phyloP scores from a whole-genome alignment of 2,113 vertebrate species.

The Noturus placidus region DNA sequence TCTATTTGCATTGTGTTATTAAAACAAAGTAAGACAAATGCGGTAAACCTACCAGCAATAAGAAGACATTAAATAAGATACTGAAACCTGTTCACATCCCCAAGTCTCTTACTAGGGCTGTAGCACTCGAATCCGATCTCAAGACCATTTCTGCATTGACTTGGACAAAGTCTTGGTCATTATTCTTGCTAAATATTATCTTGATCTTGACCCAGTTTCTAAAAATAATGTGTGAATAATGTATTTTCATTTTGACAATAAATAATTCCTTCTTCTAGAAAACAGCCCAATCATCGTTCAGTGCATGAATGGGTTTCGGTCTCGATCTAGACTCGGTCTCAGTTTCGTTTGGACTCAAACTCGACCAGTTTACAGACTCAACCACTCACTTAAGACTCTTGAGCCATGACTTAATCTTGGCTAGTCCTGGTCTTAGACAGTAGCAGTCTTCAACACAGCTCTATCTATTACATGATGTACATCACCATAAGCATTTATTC shows the following conservation, averaged over 20 bases:
- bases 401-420: too few relatives aligned
- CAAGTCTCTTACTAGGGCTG: neutral
- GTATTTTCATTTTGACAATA: neutral
- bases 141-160: neutral
- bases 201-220: neutral
- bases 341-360: neutral
- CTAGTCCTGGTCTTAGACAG: too few relatives aligned
- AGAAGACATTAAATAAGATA: neutral
- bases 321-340: neutral
- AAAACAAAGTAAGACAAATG: neutral
- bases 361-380: too few relatives aligned
- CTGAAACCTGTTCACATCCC: neutral
- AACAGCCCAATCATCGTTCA: neutral
- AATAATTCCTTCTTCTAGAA: neutral
- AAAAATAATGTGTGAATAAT: neutral
- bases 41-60: neutral
- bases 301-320: neutral
- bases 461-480: neutral
- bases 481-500: neutral
- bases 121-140: neutral
- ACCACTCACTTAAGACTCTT: too few relatives aligned
- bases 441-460: too few relatives aligned
- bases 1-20: neutral
- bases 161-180: neutral
- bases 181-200: neutral